Conservation (phyloP, 2,888 invertebrate genomes). For the Campoplex nolae region DNA sequence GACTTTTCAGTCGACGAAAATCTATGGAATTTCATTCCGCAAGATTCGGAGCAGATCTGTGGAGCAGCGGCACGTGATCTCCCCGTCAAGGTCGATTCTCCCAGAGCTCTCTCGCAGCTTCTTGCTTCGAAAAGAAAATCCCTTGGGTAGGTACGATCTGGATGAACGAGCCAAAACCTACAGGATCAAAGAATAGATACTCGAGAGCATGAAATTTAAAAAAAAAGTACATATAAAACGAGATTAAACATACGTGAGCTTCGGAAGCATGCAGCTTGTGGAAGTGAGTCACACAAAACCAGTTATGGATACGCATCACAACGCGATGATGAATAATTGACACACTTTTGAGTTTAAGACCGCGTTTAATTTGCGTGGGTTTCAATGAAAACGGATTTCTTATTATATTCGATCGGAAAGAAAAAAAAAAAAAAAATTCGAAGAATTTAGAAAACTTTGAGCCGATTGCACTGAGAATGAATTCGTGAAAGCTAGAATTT, state of each 20-base stretch:
- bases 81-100: background rate
- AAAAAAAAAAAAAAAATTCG: background rate
- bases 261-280: slow-evolving; percentile 18
- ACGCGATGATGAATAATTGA: slow-evolving; percentile 52
- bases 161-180: background rate
- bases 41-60: background rate
- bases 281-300: slow-evolving; percentile 55
- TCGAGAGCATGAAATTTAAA: background rate
- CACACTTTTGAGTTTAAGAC: slow-evolving; percentile 34
- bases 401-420: too few species aligned
- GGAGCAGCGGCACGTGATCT: background rate
- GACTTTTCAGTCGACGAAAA: too few species aligned
- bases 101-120: background rate
- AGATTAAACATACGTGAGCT: slow-evolving; percentile 22
- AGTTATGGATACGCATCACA: slow-evolving; percentile 51
- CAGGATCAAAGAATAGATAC: background rate
- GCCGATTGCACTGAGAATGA: background rate
- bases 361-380: background rate
- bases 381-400: background rate
- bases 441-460: background rate
- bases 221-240: background rate
- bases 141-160: background rate
- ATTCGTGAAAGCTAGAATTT: background rate
- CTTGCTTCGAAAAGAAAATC: background rate
- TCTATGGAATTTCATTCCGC: background rate